Evolutionary conservation across 2,797 vertebrate genomes (phyloP).

Genomic region (Harpagifer antarcticus): DNA sequence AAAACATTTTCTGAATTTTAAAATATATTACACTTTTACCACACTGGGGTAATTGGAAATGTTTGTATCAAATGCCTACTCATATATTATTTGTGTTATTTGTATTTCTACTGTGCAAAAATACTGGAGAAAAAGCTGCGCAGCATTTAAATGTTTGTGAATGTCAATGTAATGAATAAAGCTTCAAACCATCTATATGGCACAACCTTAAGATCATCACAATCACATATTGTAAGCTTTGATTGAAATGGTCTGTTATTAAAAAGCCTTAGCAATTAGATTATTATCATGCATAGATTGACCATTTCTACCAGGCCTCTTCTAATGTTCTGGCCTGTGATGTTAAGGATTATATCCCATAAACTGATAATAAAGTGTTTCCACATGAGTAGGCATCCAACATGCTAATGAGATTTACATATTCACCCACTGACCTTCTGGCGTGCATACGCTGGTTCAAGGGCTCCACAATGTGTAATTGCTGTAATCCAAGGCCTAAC

Average conservation of each 20-base stretch:
- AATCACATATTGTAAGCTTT: neutral
- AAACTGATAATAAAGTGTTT: slow-evolving; percentile 22
- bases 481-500: slow-evolving; percentile 46
- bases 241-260: neutral
- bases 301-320: neutral
- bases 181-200: too few relatives aligned
- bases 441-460: slow-evolving; percentile 11
- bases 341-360: slow-evolving; percentile 18
- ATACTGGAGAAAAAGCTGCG: too few relatives aligned
- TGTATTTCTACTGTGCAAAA: too few relatives aligned
- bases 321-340: slow-evolving; percentile 3
- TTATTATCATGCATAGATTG: neutral
- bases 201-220: too few relatives aligned
- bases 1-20: too few relatives aligned
- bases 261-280: neutral
- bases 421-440: slow-evolving; percentile 58
- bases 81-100: too few relatives aligned
- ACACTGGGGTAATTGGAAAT: too few relatives aligned
- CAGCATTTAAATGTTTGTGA: too few relatives aligned
- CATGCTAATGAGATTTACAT: slow-evolving; percentile 58
- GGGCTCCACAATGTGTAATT: slow-evolving; percentile 33
- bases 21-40: too few relatives aligned
- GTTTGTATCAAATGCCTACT: too few relatives aligned
- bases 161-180: too few relatives aligned
- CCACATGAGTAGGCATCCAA: slow-evolving; percentile 29